phyloP scores from a whole-genome alignment of 2,797 vertebrate species.

The Pteropus rufus region DNA sequence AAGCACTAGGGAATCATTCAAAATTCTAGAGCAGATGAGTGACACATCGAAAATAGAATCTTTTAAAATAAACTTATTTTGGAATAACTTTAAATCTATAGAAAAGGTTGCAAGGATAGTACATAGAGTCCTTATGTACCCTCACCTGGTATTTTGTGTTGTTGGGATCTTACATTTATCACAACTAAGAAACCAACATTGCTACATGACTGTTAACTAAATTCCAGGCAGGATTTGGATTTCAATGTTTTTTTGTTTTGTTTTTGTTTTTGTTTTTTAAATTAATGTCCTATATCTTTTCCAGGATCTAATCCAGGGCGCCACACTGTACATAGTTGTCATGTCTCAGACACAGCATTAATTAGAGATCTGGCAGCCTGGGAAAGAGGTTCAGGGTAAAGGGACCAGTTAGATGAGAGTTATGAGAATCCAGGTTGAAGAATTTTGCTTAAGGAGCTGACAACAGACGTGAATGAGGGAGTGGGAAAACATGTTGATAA shows the following conservation, averaged over 20 bases:
- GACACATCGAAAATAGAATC: not conserved
- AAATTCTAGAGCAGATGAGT: not conserved
- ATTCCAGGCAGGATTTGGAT: not conserved
- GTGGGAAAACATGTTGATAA: not conserved
- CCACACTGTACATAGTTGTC: not conserved
- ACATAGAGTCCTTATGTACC: too few relatives aligned
- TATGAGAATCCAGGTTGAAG: not conserved
- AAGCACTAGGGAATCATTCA: not conserved
- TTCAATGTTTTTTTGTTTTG: not conserved
- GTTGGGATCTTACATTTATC: not conserved
- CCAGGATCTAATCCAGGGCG: not conserved
- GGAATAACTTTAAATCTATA: not conserved
- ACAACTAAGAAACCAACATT: not conserved
- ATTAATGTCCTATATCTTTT: not conserved
- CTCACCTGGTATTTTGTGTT: not conserved
- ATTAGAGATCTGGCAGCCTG: not conserved
- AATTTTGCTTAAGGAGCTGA: not conserved
- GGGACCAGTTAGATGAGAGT: not conserved
- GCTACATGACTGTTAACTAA: not conserved
- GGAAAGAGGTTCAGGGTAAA: not conserved
- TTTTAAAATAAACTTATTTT: not conserved
- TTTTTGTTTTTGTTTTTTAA: not conserved
- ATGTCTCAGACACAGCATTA: not conserved
- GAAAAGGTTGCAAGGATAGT: not conserved
- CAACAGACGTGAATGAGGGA: not conserved